A percentile compares a stretch with the other conserved stretches of the same genome.
Conservation (phyloP, 2,113 vertebrate genomes). For the Monopterus albus region DNA sequence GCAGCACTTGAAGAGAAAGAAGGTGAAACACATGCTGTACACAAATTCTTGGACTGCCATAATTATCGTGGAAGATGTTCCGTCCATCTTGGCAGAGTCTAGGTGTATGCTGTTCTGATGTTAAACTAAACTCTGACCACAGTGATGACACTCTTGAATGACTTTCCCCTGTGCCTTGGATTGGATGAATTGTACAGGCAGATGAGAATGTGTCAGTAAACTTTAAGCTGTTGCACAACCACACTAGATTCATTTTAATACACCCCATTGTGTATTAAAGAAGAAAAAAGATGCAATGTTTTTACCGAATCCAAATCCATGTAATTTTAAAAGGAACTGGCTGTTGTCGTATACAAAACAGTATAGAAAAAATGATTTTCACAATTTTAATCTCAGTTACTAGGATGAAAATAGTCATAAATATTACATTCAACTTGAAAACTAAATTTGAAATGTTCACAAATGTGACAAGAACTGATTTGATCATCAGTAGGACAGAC, state of each 20-base stretch:
- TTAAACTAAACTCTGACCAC: slow-evolving; percentile 61
- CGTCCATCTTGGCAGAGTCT: slow-evolving; percentile 31
- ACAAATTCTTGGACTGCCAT: slow-evolving; percentile 37
- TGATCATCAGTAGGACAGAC: slow-evolving; percentile 59
- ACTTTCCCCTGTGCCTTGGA: slow-evolving; percentile 89
- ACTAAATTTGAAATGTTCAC: slow-evolving; percentile 34
- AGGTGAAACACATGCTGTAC: slow-evolving; percentile 67
- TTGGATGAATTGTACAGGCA: slow-evolving; percentile 68
- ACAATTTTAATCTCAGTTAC: slow-evolving; percentile 40
- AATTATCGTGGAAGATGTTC: slow-evolving; percentile 20
- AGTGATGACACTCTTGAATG: slow-evolving; percentile 74
- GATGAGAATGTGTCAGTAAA: slow-evolving; percentile 69
- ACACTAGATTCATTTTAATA: slow-evolving; percentile 58
- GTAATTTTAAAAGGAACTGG: slow-evolving; percentile 64
- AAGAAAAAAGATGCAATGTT: slow-evolving; percentile 36
- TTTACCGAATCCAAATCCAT: slow-evolving; percentile 37
- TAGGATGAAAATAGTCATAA: slow-evolving; percentile 35
- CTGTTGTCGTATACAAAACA: slow-evolving; percentile 64
- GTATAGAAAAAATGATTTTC: slow-evolving; percentile 46
- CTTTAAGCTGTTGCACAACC: slow-evolving; percentile 64
- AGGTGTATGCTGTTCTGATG: slow-evolving; percentile 45
- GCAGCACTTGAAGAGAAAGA: slow-evolving; percentile 79
- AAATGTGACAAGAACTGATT: slow-evolving; percentile 30
- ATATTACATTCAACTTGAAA: slow-evolving; percentile 29
- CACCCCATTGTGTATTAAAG: slow-evolving; percentile 48